Conservation (phyloP, 2,888 invertebrate species). For the Lasioglossum marginatum region DNA sequence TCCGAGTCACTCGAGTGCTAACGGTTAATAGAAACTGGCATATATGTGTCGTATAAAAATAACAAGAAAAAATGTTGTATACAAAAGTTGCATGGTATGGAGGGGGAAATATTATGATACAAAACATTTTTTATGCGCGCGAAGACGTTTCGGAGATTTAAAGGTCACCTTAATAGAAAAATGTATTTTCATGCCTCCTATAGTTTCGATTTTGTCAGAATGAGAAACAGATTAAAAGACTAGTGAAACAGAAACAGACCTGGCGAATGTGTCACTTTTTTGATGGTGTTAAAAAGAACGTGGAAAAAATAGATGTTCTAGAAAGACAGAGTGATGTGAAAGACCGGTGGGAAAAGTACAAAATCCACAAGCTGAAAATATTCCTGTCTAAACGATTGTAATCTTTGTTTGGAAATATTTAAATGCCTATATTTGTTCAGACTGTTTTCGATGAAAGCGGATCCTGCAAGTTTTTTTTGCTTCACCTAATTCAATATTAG, state of each 20-base stretch:
- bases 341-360: background rate
- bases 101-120: background rate
- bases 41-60: no score
- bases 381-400: background rate
- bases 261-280: background rate
- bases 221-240: background rate
- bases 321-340: background rate
- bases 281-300: fast-evolving
- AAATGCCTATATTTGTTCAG: background rate
- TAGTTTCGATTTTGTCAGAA: background rate
- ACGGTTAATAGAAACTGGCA: no score
- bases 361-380: background rate
- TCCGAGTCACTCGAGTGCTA: no score
- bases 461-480: background rate
- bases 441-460: background rate
- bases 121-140: no score
- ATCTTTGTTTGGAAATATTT: background rate
- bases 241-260: no score
- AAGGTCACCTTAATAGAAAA: no score
- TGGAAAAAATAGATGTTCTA: background rate
- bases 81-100: background rate
- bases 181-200: no score
- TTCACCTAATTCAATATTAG: background rate
- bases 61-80: background rate
- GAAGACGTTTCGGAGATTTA: no score